Conservation (phyloP, 2,797 vertebrate genomes). For the Enteromius mattozi region DNA sequence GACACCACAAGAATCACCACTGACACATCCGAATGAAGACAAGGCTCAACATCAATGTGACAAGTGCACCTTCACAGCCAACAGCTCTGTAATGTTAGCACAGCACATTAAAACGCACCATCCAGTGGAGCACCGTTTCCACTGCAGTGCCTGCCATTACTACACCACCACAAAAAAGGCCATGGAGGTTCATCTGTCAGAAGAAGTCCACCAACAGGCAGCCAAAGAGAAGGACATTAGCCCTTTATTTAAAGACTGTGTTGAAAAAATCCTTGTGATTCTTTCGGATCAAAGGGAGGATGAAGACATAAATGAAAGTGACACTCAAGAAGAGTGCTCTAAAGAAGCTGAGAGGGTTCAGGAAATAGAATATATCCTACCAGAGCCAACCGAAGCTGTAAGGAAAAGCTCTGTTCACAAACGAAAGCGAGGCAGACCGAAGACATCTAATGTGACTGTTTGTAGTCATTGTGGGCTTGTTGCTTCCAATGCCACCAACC, state of each 20-base stretch:
- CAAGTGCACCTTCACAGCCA: conserved; percentile 89
- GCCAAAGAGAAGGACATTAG: conserved; percentile 81
- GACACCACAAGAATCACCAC: conserved; percentile 67
- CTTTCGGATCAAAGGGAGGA: conserved; percentile 38
- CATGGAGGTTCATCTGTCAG: conserved; percentile 90
- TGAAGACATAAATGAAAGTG: conserved; percentile 41
- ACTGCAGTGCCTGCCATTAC: conserved; percentile 90
- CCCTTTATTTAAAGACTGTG: conserved; percentile 81
- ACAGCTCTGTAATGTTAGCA: conserved; percentile 84
- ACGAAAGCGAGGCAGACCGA: conserved; percentile 85
- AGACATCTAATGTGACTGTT: conserved; percentile 81
- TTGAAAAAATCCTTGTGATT: conserved; percentile 83
- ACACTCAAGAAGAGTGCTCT: neutral
- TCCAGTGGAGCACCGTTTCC: conserved; percentile 84
- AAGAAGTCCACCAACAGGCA: conserved; percentile 85
- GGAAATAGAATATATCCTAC: conserved; percentile 56
- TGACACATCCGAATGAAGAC: conserved; percentile 74
- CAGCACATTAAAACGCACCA: conserved; percentile 88
- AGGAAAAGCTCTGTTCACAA: conserved; percentile 66
- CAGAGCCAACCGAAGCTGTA: conserved; percentile 62
- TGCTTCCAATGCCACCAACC: conserved; percentile 94
- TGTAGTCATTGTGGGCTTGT: conserved; percentile 92
- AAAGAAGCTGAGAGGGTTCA: conserved; percentile 55
- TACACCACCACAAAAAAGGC: conserved; percentile 87
- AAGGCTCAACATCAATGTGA: conserved; percentile 87